Percentiles rank a stretch among this genome's conserved stretches.
These are phyloP conservation scores for Hycleus phaleratus DNA, from an alignment of 1,140 invertebrate genomes.

Conservation along the genomic window DNA sequence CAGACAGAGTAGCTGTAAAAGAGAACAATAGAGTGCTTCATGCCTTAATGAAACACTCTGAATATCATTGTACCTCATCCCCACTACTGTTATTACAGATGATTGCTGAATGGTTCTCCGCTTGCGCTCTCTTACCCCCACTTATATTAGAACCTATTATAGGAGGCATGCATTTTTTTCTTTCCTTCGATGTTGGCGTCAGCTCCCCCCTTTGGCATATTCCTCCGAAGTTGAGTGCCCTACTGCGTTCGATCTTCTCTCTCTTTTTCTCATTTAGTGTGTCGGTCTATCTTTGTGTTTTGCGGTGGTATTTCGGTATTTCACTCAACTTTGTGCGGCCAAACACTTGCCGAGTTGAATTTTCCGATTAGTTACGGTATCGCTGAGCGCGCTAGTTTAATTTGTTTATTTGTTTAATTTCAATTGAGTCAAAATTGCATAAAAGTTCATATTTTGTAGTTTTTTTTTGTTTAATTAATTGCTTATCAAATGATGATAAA, in stretches of 20 bases:
- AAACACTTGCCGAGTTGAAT: not conserved
- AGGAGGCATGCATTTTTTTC: not conserved
- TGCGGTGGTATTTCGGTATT: not conserved
- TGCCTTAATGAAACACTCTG: not conserved
- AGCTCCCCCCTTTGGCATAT: not conserved
- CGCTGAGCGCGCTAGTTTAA: too few species aligned
- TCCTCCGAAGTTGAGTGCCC: too few species aligned
- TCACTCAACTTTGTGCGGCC: not conserved
- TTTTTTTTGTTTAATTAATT: too few species aligned
- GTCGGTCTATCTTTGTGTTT: constrained; percentile 4
- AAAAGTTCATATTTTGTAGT: not conserved
- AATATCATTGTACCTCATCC: constrained; percentile 16
- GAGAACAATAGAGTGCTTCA: constrained; percentile 25
- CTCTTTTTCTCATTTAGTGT: not conserved
- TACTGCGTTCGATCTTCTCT: too few species aligned
- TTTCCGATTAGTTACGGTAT: too few species aligned
- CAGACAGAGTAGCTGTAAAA: constrained; percentile 5
- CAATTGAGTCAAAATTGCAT: not conserved
- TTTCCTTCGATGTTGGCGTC: not conserved
- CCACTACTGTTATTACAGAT: constrained; percentile 21
- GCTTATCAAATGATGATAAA: too few species aligned
- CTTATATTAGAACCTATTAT: constrained; percentile 1
- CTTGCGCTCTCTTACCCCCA: constrained; percentile 18
- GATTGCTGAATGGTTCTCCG: constrained; percentile 2
- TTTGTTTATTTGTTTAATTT: not conserved